Evolutionary conservation across 2,888 invertebrate genomes (phyloP), one percentile per base, ranked within the genome.

Genomic region (Halocaridina rubra): DNA sequence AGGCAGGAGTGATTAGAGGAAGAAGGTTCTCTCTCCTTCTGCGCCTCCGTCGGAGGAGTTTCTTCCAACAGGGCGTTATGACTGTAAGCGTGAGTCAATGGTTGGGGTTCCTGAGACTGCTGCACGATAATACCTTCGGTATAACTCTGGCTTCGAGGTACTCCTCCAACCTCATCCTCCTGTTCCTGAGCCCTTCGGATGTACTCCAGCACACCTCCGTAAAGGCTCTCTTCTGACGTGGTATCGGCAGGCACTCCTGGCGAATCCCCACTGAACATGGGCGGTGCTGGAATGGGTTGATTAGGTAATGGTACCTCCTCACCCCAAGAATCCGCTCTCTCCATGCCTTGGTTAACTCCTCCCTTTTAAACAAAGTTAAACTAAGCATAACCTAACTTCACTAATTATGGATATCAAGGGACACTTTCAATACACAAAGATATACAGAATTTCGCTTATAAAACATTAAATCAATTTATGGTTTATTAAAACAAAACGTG

Each of bases 221-320:
- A 75, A 53, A 79, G 67, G 1, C 74, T 71, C 72, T 80, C 80
- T 46, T 82, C 84, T 67, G 61, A 72, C 3, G 84, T 64, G 27
- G 79, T 72, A 29, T 64, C 59, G 24, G 46, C 79, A 33, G 53
- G 57, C 10, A 59, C 39, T 2, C 72, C 77, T 22, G 84, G 79
- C 7, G 82, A 82, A 76, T 82, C 82, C 32, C 82, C 82, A 32
- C 84, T 84, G 74, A 84, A 84, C 84, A 84, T 84, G 3, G 84
- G 84, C 13, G 84, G 84, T 10, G 84, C 84, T 8, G 84, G 84
- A 7, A 84, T 84, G 67, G 84, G 79, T n/a, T 57, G 78, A 3
- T 75, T 72, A 24, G 84, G 79, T n/a, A 84, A 67, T 24, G 57
- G 29, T 29, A n/a, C 61, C 67, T 33, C 27, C 39, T 79, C 79